Percentiles rank a stretch among this genome's conserved stretches.
Conservation (phyloP, 2,797 vertebrate species). For the Leptodactylus fallax region DNA sequence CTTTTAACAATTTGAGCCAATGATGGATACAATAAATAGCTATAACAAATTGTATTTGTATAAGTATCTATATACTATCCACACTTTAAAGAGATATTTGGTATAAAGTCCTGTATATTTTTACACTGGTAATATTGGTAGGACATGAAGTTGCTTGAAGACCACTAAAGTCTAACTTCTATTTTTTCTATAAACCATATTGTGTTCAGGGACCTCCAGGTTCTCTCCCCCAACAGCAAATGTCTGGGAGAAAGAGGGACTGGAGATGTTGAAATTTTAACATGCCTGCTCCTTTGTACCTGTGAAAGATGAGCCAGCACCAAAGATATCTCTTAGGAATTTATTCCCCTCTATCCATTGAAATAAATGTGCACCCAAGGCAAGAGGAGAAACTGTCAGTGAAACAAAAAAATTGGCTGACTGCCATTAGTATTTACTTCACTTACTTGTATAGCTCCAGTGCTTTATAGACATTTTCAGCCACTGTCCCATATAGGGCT, state of each 20-base stretch:
- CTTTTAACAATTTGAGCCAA: background rate
- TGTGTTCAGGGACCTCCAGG: background rate
- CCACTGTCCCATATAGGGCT: too few species aligned
- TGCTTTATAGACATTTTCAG: too few species aligned
- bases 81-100: background rate
- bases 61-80: background rate
- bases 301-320: background rate
- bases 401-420: too few species aligned
- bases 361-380: too few species aligned
- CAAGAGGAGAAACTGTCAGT: too few species aligned
- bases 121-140: background rate
- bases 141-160: background rate
- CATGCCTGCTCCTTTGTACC: background rate
- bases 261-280: background rate
- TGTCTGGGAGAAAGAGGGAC: background rate
- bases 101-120: background rate
- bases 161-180: background rate
- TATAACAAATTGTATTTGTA: background rate
- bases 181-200: background rate
- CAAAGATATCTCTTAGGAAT: too few species aligned
- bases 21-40: background rate
- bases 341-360: too few species aligned
- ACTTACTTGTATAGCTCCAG: too few species aligned
- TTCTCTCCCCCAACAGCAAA: background rate
- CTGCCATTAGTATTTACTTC: too few species aligned